phyloP scores from a whole-genome alignment of 2,113 vertebrate species.

The Zapus hudsonius region DNA sequence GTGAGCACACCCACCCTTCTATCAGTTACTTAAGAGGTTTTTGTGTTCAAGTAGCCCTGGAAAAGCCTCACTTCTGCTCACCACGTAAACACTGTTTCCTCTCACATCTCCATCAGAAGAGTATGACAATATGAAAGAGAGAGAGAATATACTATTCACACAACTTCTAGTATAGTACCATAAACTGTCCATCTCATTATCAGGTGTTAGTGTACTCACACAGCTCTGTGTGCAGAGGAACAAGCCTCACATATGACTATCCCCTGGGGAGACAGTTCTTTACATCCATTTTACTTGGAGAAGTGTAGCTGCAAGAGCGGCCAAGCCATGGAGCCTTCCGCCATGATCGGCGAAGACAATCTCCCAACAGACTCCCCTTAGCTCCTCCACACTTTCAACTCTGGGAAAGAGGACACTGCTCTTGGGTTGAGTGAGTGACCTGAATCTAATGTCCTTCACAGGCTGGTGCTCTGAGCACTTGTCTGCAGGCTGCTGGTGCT shows the following conservation, averaged over 20 bases:
- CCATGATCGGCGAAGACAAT: too few species aligned
- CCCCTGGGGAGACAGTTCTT: too few species aligned
- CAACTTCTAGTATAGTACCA: neutral
- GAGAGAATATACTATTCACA: neutral
- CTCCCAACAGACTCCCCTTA: neutral
- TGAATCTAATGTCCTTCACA: too few species aligned
- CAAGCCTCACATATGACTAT: too few species aligned
- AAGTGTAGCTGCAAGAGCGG: too few species aligned
- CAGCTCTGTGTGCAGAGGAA: too few species aligned
- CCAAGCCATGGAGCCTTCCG: neutral
- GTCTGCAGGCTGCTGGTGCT: too few species aligned
- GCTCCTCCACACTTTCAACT: neutral
- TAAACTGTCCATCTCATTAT: neutral
- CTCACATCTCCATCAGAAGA: neutral
- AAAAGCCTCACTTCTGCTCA: neutral
- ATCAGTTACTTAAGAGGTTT: neutral
- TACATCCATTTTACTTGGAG: too few species aligned
- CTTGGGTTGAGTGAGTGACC: too few species aligned
- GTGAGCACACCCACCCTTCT: too few species aligned
- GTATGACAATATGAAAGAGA: neutral
- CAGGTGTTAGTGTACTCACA: neutral
- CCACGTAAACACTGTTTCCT: neutral
- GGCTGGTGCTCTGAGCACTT: too few species aligned
- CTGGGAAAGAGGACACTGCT: neutral
- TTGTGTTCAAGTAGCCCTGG: neutral